Evolutionary conservation across 2,113 vertebrate genomes (phyloP).

Genomic region (Passer montanus): DNA sequence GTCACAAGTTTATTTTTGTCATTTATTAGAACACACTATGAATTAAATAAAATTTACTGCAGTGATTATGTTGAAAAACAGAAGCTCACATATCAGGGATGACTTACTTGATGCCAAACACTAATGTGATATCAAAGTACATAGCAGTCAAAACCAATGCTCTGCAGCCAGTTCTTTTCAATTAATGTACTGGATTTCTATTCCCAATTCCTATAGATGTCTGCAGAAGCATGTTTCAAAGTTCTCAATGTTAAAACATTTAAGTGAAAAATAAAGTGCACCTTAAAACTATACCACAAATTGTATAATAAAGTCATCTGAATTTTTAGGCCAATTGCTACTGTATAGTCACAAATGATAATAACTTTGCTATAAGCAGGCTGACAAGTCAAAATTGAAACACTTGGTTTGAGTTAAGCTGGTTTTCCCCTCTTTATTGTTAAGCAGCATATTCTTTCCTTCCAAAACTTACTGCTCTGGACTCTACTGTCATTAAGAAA

Average conservation of each 20-base stretch:
- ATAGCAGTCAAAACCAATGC: neutral
- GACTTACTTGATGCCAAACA: neutral
- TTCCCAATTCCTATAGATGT: neutral
- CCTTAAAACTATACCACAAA: neutral
- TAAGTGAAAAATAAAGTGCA: neutral
- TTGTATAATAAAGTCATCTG: neutral
- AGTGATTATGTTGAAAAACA: neutral
- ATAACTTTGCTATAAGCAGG: neutral
- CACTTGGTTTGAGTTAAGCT: neutral
- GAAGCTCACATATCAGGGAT: neutral
- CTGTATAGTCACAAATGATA: neutral
- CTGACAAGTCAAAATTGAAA: neutral
- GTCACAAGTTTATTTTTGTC: neutral
- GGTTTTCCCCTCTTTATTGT: neutral
- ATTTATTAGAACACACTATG: neutral
- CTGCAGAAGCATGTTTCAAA: neutral
- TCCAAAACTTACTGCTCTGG: neutral
- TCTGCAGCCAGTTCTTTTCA: neutral
- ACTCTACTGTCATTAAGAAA: neutral
- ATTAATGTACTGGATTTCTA: neutral
- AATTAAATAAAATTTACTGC: neutral
- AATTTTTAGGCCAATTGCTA: neutral
- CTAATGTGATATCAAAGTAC: neutral
- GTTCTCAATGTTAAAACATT: neutral
- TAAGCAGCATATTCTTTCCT: neutral